Evolutionary conservation across 2,113 vertebrate species (phyloP), one percentile per base, ranked within the genome.

Genomic region (Plectropomus leopardus): DNA sequence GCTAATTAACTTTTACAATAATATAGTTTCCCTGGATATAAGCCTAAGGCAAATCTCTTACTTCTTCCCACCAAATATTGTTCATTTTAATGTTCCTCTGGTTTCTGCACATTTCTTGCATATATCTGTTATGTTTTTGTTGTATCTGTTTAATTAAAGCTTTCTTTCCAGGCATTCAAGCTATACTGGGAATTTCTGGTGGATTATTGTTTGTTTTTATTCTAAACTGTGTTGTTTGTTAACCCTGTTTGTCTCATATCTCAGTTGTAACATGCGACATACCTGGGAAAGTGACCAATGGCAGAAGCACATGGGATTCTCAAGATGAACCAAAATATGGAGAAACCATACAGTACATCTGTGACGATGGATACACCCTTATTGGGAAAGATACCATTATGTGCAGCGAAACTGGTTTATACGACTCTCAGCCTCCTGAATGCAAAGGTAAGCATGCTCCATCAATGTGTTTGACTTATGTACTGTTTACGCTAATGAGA

Each of bases 371-470:
- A 48, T 93, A 84, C 86, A 42, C 4, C 8, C 88, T 93, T 0
- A 0, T 19, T 44, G 93, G 94, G n/a, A 72, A 28, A 0, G 0
- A 0, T 0, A 50, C 0, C 26, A 73, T 91, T 34, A 1, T 0
- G 17, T 95, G 94, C 61, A 7, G 8, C 0, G 60, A 84, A 30
- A 1, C 8, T 3, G 83, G 92, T 9, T 0, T 10, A 32, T 95
- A 88, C 17, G 14, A 57, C 40, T 50, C 61, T 26, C 0, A 0
- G 15, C 85, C 82, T 63, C 95, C 95, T 30, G 0, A 42, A 34
- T 95, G 95, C 54, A 14, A 63, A 84, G 80, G 94, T 95, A 57
- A 85, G 92, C 15, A 4, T 8, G 0, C n/a, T 9, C 28, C 15
- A 0, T 53, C 3, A 23, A 45, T 61, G 13, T 69, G 24, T 34